Conservation (phyloP, 2,888 invertebrate species). For the Clusia tigrina region DNA sequence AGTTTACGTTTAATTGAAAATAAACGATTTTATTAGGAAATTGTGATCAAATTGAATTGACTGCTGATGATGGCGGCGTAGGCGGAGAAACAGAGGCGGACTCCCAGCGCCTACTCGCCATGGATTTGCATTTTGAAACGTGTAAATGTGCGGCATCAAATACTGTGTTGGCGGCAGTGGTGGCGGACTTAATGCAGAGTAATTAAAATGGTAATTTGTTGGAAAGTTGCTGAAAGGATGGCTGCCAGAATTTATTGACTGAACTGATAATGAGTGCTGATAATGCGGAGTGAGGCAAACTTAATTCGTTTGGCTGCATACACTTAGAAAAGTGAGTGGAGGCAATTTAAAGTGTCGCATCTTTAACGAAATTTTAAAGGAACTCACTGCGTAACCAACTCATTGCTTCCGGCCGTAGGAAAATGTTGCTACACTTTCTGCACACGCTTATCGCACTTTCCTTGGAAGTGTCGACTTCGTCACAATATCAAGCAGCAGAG, state of each 20-base stretch:
- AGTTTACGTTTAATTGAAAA: conserved; percentile 55
- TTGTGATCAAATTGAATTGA: conserved; percentile 43
- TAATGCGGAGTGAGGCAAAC: neutral
- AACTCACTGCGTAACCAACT: no score
- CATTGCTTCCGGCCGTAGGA: neutral
- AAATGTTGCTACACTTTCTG: no score
- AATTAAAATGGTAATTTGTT: conserved; percentile 60
- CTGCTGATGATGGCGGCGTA: conserved; percentile 18
- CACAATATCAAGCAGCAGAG: neutral
- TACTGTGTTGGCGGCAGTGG: conserved; percentile 23
- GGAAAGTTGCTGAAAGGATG: conserved; percentile 38
- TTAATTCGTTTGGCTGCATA: neutral
- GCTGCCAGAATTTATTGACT: conserved; percentile 9
- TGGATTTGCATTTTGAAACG: conserved; percentile 42
- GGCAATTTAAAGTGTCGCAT: no score
- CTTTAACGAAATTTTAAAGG: no score
- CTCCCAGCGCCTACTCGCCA: conserved; percentile 50
- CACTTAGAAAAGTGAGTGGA: no score
- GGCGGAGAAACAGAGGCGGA: conserved; percentile 38
- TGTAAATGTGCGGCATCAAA: conserved; percentile 21
- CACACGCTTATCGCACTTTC: neutral
- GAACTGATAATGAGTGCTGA: neutral
- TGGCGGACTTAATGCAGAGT: conserved; percentile 56
- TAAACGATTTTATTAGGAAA: conserved; percentile 51
- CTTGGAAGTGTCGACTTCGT: conserved; percentile 1